phyloP scores from a whole-genome alignment of 2,797 vertebrate genomes.

The Decapterus maruadsi region DNA sequence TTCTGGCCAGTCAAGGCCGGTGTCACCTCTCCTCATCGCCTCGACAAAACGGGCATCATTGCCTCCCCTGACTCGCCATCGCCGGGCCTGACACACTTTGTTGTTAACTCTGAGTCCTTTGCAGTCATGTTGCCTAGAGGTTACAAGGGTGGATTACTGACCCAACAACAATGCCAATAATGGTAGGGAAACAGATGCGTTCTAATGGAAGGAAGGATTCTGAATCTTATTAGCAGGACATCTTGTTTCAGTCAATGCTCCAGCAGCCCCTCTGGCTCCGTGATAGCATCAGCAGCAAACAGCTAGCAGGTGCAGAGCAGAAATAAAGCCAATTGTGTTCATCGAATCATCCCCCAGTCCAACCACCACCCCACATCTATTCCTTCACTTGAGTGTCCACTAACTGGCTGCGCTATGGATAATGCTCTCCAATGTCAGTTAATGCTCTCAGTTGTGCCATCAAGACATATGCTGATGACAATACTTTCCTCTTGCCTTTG shows the following conservation, averaged over 20 bases:
- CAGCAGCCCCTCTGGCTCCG: slow-evolving; percentile 57
- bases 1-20: slow-evolving; percentile 75
- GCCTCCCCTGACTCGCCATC: slow-evolving; percentile 32
- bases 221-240: slow-evolving; percentile 76
- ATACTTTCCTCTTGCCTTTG: slow-evolving; percentile 48
- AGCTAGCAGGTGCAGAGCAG: slow-evolving; percentile 74
- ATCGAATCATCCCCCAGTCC: slow-evolving; percentile 64
- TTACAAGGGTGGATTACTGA: slow-evolving; percentile 52
- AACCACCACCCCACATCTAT: slow-evolving; percentile 49
- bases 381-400: slow-evolving; percentile 59
- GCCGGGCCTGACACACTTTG: slow-evolving; percentile 52
- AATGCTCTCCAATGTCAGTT: slow-evolving; percentile 60
- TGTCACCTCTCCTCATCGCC: slow-evolving; percentile 74
- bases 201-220: slow-evolving; percentile 68
- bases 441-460: slow-evolving; percentile 49
- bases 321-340: slow-evolving; percentile 76
- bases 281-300: slow-evolving; percentile 72
- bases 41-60: slow-evolving; percentile 29
- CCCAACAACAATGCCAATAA: slow-evolving; percentile 63
- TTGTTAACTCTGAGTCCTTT: slow-evolving; percentile 44
- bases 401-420: slow-evolving; percentile 58
- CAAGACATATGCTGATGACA: slow-evolving; percentile 67
- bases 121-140: slow-evolving; percentile 60
- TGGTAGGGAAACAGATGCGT: slow-evolving; percentile 61
- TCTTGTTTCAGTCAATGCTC: slow-evolving; percentile 75